phyloP scores from a whole-genome alignment of 2,113 vertebrate species.

The Symphodus melops region DNA sequence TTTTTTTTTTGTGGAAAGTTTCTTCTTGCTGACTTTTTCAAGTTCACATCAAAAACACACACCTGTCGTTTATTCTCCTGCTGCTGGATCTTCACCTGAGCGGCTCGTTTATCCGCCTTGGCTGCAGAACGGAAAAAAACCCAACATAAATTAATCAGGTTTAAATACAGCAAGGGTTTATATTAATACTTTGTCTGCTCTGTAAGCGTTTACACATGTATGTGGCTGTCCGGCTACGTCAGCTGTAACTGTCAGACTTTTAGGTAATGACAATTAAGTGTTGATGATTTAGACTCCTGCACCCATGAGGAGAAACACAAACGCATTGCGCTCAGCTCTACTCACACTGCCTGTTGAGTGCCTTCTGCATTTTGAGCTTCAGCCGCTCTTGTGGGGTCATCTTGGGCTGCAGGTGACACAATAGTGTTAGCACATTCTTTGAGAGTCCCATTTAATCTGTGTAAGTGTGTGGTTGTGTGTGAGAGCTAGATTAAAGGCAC shows the following conservation, averaged over 20 bases:
- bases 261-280: too few species aligned
- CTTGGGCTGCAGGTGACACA: constrained; percentile 88
- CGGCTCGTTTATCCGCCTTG: constrained; percentile 95
- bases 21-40: not conserved
- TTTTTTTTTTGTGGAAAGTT: too few species aligned
- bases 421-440: constrained; percentile 61
- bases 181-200: not conserved
- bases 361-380: constrained; percentile 94
- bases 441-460: constrained; percentile 14
- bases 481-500: constrained; percentile 15
- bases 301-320: not conserved
- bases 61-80: constrained; percentile 94
- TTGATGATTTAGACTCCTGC: not conserved
- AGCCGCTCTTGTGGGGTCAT: constrained; percentile 93
- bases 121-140: constrained; percentile 74
- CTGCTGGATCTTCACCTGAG: constrained; percentile 93
- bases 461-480: not conserved
- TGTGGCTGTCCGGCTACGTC: too few species aligned
- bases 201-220: too few species aligned
- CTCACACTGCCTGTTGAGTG: constrained; percentile 94
- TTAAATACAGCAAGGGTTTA: not conserved
- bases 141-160: not conserved
- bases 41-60: constrained; percentile 7
- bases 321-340: not conserved
- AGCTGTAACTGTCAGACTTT: too few species aligned